phyloP scores from a whole-genome alignment of 2,113 vertebrate genomes.

The Gymnorhina tibicen region DNA sequence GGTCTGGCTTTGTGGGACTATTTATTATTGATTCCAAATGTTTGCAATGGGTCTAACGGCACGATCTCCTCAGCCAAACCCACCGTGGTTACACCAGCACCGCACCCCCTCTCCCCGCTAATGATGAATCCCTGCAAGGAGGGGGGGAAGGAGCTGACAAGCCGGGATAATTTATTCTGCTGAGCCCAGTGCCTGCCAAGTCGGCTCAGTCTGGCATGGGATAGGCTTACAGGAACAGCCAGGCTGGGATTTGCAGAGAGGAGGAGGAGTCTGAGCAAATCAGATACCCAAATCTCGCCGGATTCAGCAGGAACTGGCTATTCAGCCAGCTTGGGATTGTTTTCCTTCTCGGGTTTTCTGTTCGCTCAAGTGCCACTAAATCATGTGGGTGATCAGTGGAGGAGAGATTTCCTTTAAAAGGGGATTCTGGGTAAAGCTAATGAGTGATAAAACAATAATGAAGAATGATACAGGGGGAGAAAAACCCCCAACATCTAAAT shows the following conservation, averaged over 20 bases:
- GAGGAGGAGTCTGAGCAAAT: neutral
- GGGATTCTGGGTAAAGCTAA: neutral
- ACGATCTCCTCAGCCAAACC: neutral
- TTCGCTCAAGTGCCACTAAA: neutral
- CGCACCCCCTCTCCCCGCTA: neutral
- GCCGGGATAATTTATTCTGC: constrained; percentile 39
- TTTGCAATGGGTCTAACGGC: neutral
- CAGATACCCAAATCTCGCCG: neutral
- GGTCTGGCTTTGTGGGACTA: neutral
- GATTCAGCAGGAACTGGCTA: neutral
- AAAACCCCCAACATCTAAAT: rapidly evolving
- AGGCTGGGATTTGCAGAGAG: neutral
- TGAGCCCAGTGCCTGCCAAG: constrained; percentile 50
- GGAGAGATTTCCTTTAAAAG: neutral
- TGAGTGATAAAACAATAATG: neutral
- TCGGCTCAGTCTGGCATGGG: constrained; percentile 34
- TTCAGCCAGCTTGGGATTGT: neutral
- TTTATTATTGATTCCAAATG: neutral
- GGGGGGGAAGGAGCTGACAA: neutral
- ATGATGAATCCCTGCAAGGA: neutral
- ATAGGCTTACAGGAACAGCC: neutral
- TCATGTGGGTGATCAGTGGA: neutral
- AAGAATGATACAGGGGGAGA: neutral
- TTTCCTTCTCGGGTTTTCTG: neutral
- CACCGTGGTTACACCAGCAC: neutral